Base-by-base conservation (phyloP, 2,888 invertebrate species). In the Sylvicola cinctus region DNA sequence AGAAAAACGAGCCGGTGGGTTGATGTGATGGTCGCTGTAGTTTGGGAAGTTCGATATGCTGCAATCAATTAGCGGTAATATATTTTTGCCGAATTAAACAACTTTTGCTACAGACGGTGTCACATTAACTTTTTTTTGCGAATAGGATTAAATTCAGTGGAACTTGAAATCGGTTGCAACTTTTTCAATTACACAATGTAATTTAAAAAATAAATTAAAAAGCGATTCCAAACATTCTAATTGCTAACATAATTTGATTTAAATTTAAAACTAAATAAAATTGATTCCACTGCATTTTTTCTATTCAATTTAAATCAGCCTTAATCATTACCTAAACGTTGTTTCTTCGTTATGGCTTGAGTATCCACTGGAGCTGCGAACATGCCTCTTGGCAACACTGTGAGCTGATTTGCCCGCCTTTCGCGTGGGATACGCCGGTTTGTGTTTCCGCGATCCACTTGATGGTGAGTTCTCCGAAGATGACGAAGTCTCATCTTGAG, bases 1-100 rank as follows among this genome's bases (percentile, higher is more conserved):
- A 46, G 83, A 80, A 67, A 85, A 85, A 43, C 83, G 73, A 49
- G 77, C 73, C 49, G 84, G 83, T 49, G 83, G 84, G 63, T 84
- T 77, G 51, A 80, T 77, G 58, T 77, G 73, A 50, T 79, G 12
- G 14, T n/a, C 28, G n/a, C 28, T 13, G 67, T 76, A 79, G 58
- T 74, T 77, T 48, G 72, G 73, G 60, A 74, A 74, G 59, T 75
- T 75, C 46, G 75, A 75, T 66, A 76, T 76, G 63, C 76, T 76
- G 62, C 43, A 62, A 48, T 20, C 20, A 20, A 20, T 20, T 20
- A 20, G 4, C 20, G 20, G 20, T 20, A 20, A 20, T 20, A 20
- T 20, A 20, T 20, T 20, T 20, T 20, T 20, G 20, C 20, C 8
- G n/a, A 20, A 20, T 20, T 20, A 20, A 20, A 20, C 20, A 20